A percentile compares a stretch with the other conserved stretches of the same genome.
Evolutionary conservation across 2,797 vertebrate species (phyloP).

Genomic region (Prionace glauca): DNA sequence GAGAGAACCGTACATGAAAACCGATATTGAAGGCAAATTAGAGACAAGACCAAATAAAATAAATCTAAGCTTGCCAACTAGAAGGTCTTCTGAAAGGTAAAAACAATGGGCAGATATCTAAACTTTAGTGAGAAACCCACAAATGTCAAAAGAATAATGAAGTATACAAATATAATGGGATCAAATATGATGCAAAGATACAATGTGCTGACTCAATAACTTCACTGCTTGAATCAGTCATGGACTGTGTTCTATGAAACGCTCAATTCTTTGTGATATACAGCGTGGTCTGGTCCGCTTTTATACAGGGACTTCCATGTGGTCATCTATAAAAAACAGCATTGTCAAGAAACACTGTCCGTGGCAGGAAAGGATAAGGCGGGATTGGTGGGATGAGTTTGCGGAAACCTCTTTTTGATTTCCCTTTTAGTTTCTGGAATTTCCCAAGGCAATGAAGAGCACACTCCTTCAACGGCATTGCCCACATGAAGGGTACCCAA

Average conservation of each 20-base stretch:
- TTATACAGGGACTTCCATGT: neutral
- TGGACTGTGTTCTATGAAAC: neutral
- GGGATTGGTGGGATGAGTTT: neutral
- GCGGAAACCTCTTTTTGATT: neutral
- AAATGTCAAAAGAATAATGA: constrained; percentile 11
- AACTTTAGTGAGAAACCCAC: neutral
- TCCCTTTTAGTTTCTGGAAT: neutral
- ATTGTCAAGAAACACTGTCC: neutral
- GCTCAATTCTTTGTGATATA: neutral
- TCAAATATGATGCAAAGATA: neutral
- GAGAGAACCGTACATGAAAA: neutral
- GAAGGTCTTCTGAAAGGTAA: neutral
- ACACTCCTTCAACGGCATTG: neutral
- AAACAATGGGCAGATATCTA: neutral
- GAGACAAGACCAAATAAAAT: neutral
- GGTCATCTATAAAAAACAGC: neutral
- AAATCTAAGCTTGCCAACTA: neutral
- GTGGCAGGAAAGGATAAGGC: neutral
- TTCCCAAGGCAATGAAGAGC: neutral
- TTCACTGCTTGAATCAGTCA: neutral
- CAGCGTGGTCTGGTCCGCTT: neutral
- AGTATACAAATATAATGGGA: neutral
- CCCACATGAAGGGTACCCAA: neutral
- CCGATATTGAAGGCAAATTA: neutral
- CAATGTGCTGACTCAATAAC: neutral